A percentile compares a stretch with the other conserved stretches of the same genome.
Evolutionary conservation across 2,797 vertebrate species (phyloP).

Genomic region (Tympanoctomys barrerae): DNA sequence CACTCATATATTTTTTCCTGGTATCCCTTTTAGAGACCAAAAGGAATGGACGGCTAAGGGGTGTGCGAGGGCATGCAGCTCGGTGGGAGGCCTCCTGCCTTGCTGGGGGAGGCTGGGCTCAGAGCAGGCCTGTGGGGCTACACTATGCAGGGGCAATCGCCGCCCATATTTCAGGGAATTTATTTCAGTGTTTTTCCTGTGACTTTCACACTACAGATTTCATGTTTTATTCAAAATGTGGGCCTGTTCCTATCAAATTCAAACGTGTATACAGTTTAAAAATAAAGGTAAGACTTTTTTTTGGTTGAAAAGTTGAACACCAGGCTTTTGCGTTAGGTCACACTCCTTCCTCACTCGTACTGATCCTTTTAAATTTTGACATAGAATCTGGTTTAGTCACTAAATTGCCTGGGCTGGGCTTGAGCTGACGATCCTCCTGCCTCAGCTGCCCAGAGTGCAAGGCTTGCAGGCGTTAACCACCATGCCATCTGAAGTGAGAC

Average conservation of each 20-base stretch:
- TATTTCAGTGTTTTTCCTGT: neutral
- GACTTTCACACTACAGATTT: neutral
- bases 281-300: slow-evolving; percentile 5
- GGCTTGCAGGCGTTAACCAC: neutral
- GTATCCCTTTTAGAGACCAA: neutral
- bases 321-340: neutral
- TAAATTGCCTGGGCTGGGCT: neutral
- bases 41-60: neutral
- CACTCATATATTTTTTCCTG: neutral
- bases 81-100: neutral
- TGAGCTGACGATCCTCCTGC: neutral
- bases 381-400: neutral
- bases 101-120: neutral
- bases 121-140: neutral
- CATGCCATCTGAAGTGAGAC: neutral
- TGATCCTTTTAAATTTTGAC: neutral
- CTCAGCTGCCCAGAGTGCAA: neutral
- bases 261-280: slow-evolving; percentile 17
- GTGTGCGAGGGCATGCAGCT: neutral
- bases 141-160: neutral
- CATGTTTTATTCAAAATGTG: neutral
- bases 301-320: neutral
- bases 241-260: neutral
- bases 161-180: neutral
- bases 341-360: neutral